These are phyloP conservation scores for Falco columbarius DNA, from an alignment of 2,797 vertebrate species.

Conservation along the genomic window DNA sequence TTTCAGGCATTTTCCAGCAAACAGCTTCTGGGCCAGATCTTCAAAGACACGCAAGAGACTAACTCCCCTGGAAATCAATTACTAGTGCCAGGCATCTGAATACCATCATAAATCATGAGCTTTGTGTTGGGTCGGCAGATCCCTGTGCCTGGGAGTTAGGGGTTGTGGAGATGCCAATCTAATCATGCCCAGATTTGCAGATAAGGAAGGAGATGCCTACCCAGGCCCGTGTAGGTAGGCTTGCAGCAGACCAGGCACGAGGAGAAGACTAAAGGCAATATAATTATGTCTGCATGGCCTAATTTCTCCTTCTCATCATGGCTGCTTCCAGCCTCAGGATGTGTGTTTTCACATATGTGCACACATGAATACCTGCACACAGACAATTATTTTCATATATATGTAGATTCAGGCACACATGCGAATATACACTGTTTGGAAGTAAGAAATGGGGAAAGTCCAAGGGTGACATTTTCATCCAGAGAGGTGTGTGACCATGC, in stretches of 20 bases:
- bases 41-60: not conserved
- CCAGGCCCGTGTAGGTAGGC: fast-evolving
- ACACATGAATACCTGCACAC: not conserved
- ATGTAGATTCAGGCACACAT: not conserved
- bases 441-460: not conserved
- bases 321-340: not conserved
- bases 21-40: constrained; percentile 17
- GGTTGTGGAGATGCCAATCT: not conserved
- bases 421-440: not conserved
- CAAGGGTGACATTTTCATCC: not conserved
- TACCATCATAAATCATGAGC: not conserved
- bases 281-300: not conserved
- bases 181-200: not conserved
- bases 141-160: not conserved
- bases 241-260: not conserved
- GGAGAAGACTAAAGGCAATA: not conserved
- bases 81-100: not conserved
- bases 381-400: not conserved
- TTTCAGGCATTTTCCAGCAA: constrained; percentile 53
- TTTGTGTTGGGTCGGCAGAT: not conserved
- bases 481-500: not conserved
- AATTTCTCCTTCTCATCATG: not conserved
- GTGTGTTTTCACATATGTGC: not conserved
- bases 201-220: not conserved
- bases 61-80: constrained; percentile 3